These are phyloP conservation scores for Trialeurodes vaporariorum DNA, from an alignment of 1,140 invertebrate genomes.

Conservation along the genomic window DNA sequence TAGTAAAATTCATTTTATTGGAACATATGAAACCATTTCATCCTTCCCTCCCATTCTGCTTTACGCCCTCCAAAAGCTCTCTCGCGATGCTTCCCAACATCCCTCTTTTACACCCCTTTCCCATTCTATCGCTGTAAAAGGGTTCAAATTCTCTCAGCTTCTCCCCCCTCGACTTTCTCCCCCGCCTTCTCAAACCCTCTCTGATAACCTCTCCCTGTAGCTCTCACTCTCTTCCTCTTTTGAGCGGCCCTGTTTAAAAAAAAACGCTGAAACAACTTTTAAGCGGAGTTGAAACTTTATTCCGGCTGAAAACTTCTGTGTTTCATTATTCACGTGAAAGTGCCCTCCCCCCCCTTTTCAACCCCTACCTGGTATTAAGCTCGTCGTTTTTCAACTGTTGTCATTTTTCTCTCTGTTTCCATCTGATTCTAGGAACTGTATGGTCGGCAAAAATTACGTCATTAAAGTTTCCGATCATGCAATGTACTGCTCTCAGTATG, in stretches of 20 bases:
- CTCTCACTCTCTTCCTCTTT: background rate
- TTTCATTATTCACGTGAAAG: background rate
- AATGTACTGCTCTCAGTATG: slow-evolving; percentile 72
- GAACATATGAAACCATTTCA: background rate
- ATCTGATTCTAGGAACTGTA: slow-evolving; percentile 68
- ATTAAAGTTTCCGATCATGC: slow-evolving; percentile 84
- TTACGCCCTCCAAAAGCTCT: background rate
- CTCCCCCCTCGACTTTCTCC: too few relatives aligned
- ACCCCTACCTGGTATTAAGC: background rate
- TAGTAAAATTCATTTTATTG: background rate
- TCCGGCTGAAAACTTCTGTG: background rate
- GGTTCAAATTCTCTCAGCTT: too few relatives aligned
- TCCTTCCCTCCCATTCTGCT: background rate
- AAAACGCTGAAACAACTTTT: background rate
- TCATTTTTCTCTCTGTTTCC: slow-evolving; percentile 6
- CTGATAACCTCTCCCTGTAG: background rate
- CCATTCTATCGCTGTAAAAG: background rate
- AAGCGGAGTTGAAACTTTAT: background rate
- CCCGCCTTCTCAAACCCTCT: too few relatives aligned
- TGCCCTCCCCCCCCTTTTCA: too few relatives aligned
- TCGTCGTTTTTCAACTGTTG: background rate
- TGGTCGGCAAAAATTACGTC: slow-evolving; percentile 63
- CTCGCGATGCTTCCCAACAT: background rate
- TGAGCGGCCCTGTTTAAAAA: background rate
- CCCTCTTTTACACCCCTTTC: background rate